Evolutionary conservation across 2,888 invertebrate genomes (phyloP), one percentile per base, ranked within the genome.

Genomic region (Drosophila barbarae): DNA sequence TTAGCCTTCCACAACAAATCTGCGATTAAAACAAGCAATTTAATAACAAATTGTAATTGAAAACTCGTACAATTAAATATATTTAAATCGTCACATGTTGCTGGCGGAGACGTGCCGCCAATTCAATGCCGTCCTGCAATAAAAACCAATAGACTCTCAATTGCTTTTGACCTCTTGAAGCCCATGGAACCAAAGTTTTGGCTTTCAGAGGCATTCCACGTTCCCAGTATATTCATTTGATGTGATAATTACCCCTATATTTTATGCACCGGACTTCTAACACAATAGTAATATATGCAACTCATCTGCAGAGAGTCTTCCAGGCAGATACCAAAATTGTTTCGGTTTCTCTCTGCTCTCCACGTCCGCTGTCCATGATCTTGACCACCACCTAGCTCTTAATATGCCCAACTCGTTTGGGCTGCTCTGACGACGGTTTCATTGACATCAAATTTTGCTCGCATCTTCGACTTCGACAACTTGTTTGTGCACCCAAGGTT

Each of bases 381-480:
- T 81, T 81, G 81, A 81, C 81, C 81, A 85, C 69, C 51, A 85
- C 69, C 51, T 55, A 39, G 44, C 59, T 35, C 58, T 59, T 34
- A 60, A 41, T 51, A 49, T 36, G 23, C 32, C 41, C 34, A 61
- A 52, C 68, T 38, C 51, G 38, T 46, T 38, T 15, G 35, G 15
- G 50, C 58, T 26, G 49, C 44, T 60, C 42, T 23, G 50, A 38
- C 39, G 50, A 38, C 39, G 61, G 56, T 85, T 81, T 71, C 85
- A 85, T 85, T 81, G 85, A 77, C 81, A 81, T 81, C 69, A 75
- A 77, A 83, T 71, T 38, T 34, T 30, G 61, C 64, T 55, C 49
- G 53, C 32, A 44, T 59, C 61, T 53, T 59, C 58, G 23, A 49
- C 52, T 57, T 56, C 28, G 68, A 42, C 51, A 54, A 53, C 69